A percentile compares a stretch with the other conserved stretches of the same genome.
These are phyloP conservation scores for Pollenia angustigena DNA, from an alignment of 2,888 invertebrate species.

Conservation along the genomic window DNA sequence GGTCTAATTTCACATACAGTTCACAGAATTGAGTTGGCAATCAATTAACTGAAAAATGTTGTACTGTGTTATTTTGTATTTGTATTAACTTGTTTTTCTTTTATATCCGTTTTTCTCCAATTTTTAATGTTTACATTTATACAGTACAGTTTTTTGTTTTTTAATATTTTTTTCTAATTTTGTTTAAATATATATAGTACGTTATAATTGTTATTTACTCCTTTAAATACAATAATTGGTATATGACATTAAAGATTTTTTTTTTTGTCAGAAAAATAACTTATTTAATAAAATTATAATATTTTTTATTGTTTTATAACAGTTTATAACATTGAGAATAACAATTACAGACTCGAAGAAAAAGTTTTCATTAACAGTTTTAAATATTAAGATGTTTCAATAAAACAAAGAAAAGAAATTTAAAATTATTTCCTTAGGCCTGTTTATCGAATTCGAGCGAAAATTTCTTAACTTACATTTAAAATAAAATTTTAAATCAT, in stretches of 20 bases:
- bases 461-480: too few relatives aligned
- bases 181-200: slow-evolving; percentile 20
- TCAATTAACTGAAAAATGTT: too few relatives aligned
- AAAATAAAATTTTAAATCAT: too few relatives aligned
- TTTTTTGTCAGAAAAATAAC: slow-evolving; percentile 22
- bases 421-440: too few relatives aligned
- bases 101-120: slow-evolving; percentile 37
- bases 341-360: slow-evolving; percentile 13
- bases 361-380: background rate
- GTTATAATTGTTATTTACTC: slow-evolving; percentile 41
- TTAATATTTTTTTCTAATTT: slow-evolving; percentile 50
- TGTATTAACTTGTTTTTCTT: slow-evolving; percentile 40
- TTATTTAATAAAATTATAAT: background rate
- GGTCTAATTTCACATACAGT: too few relatives aligned
- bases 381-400: too few relatives aligned
- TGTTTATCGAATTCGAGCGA: too few relatives aligned
- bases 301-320: background rate
- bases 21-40: too few relatives aligned
- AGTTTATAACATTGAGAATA: background rate
- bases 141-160: slow-evolving; percentile 39
- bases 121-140: slow-evolving; percentile 65
- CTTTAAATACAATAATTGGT: slow-evolving; percentile 32
- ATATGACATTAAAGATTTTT: slow-evolving; percentile 19
- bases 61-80: slow-evolving; percentile 29
- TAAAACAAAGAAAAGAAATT: too few relatives aligned